A percentile compares a stretch with the other conserved stretches of the same genome.
phyloP scores from a whole-genome alignment of 2,888 invertebrate species.

The Eupithecia dodoneata region DNA sequence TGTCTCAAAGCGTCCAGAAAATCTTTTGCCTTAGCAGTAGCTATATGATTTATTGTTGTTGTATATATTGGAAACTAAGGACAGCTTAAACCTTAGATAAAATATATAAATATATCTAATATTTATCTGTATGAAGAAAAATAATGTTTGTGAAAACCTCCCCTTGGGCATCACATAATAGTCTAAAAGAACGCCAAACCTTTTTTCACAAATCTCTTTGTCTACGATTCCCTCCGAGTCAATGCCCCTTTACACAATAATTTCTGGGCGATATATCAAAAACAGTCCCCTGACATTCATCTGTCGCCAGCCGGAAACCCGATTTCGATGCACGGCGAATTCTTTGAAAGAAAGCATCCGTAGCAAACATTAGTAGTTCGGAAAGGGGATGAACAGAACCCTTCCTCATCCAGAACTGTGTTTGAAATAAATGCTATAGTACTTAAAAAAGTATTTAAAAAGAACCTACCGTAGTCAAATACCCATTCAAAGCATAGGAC shows the following conservation, averaged over 20 bases:
- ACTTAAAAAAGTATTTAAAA: not conserved
- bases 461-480: not conserved
- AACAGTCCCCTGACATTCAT: conserved; percentile 54
- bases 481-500: not conserved
- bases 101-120: not conserved
- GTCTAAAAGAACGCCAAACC: conserved; percentile 38
- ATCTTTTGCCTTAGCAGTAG: not conserved
- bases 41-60: not conserved
- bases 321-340: conserved; percentile 64
- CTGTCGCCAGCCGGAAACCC: conserved; percentile 54
- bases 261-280: conserved; percentile 62
- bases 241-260: conserved; percentile 55
- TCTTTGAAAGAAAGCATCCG: conserved; percentile 55
- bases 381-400: not conserved
- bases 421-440: not conserved
- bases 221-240: conserved; percentile 43
- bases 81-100: not conserved
- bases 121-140: not conserved
- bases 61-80: not conserved
- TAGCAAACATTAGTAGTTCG: conserved; percentile 23
- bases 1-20: not conserved
- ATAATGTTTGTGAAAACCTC: conserved; percentile 16
- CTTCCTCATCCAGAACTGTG: not conserved
- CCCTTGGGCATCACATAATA: conserved; percentile 31
- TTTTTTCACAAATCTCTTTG: conserved; percentile 42